These are phyloP conservation scores for Vesta saturnalis DNA, from an alignment of 2,888 invertebrate species.

Conservation along the genomic window DNA sequence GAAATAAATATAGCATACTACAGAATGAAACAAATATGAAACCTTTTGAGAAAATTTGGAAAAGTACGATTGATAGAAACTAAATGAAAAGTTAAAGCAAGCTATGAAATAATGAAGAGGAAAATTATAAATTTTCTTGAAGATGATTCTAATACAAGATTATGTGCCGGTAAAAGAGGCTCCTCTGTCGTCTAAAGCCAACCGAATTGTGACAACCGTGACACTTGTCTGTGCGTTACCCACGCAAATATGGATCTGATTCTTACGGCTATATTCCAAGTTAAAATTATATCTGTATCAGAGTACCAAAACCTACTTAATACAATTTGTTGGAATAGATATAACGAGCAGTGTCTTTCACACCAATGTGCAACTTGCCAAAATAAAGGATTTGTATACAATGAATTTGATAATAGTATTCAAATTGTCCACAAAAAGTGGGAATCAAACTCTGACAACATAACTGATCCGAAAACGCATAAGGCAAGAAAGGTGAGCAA, in stretches of 20 bases:
- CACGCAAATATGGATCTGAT: constrained; percentile 17
- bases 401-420: constrained; percentile 18
- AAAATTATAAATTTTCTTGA: constrained; percentile 29
- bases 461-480: constrained; percentile 14
- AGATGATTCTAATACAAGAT: constrained; percentile 35
- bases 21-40: no score
- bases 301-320: constrained; percentile 4
- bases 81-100: neutral
- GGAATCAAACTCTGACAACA: neutral
- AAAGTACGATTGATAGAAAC: neutral
- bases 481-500: constrained; percentile 5
- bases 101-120: constrained; percentile 6
- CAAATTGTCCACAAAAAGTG: constrained; percentile 10
- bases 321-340: constrained; percentile 14
- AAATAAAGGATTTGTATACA: constrained; percentile 10
- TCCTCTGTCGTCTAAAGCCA: constrained; percentile 23
- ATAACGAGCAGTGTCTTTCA: constrained; percentile 17
- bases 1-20: no score
- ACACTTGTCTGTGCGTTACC: constrained; percentile 33
- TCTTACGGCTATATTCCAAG: neutral
- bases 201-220: constrained; percentile 31
- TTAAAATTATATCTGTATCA: neutral
- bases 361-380: constrained; percentile 8
- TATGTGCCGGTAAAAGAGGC: constrained; percentile 15
- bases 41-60: no score